Evolutionary conservation across 2,888 invertebrate genomes (phyloP).

Genomic region (Plagiodera versicolora): DNA sequence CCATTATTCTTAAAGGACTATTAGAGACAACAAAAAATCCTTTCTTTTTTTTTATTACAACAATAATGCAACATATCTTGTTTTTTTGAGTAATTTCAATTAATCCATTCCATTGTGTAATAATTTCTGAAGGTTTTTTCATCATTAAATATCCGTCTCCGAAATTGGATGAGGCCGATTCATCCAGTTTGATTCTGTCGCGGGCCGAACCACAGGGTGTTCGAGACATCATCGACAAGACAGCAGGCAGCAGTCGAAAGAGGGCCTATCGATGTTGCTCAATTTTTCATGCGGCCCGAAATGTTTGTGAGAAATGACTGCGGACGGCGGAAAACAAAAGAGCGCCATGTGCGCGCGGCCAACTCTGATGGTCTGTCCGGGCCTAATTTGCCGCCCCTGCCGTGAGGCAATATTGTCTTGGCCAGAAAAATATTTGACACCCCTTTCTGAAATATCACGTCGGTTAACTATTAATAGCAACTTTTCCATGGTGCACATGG

Average conservation of each 20-base stretch:
- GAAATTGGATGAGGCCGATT: neutral
- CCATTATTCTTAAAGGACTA: too few relatives aligned
- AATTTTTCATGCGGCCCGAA: slow-evolving; percentile 11
- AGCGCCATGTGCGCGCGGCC: slow-evolving; percentile 5
- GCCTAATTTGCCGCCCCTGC: slow-evolving; percentile 10
- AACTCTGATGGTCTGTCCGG: neutral
- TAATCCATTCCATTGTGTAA: too few relatives aligned
- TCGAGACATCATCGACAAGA: slow-evolving; percentile 11
- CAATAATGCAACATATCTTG: too few relatives aligned
- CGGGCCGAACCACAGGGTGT: slow-evolving; percentile 17
- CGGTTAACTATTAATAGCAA: neutral
- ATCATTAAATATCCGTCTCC: too few relatives aligned
- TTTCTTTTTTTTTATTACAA: too few relatives aligned
- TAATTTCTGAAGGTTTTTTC: too few relatives aligned
- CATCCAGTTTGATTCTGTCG: slow-evolving; percentile 8
- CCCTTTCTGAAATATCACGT: neutral
- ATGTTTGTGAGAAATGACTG: slow-evolving; percentile 12
- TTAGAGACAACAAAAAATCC: too few relatives aligned
- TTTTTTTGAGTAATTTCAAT: too few relatives aligned
- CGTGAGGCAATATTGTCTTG: neutral
- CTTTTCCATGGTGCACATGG: neutral
- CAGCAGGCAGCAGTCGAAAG: slow-evolving; percentile 11
- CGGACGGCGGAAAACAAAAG: slow-evolving; percentile 9
- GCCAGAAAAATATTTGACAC: neutral
- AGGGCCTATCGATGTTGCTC: slow-evolving; percentile 12